Conservation (phyloP, 2,113 vertebrate genomes). For the Engystomops pustulosus region DNA sequence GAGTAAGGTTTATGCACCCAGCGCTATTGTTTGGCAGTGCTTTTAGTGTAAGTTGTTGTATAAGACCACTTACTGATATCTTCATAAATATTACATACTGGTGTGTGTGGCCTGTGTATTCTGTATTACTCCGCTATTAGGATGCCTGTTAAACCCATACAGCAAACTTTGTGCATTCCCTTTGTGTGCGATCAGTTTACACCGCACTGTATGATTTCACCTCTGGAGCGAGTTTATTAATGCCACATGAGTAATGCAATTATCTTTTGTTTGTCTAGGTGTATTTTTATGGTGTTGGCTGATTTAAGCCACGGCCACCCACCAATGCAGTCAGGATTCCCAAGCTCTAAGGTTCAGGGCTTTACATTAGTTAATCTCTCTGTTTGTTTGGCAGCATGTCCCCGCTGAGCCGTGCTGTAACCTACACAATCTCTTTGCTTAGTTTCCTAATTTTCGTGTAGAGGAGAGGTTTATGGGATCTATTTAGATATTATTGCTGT, state of each 20-base stretch:
- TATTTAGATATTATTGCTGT: neutral
- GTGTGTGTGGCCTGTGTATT: neutral
- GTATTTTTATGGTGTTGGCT: slow-evolving; percentile 31
- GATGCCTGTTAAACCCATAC: neutral
- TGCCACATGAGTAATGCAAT: slow-evolving; percentile 25
- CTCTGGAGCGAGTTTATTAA: neutral
- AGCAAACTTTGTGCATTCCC: neutral
- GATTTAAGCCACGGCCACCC: slow-evolving; percentile 30
- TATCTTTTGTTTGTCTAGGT: slow-evolving; percentile 34
- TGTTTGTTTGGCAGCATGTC: slow-evolving; percentile 12
- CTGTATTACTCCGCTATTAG: neutral
- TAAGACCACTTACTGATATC: neutral
- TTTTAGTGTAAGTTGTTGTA: neutral
- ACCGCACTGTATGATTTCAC: slow-evolving; percentile 7
- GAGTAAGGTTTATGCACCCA: too few relatives aligned
- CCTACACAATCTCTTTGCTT: too few relatives aligned
- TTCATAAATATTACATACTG: neutral
- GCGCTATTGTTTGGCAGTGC: too few relatives aligned
- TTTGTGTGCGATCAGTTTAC: slow-evolving; percentile 39
- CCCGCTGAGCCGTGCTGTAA: neutral
- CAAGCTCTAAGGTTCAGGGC: neutral
- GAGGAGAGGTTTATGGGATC: neutral
- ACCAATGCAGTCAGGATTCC: slow-evolving; percentile 5
- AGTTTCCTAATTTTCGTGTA: neutral
- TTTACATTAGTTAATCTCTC: slow-evolving; percentile 3